A percentile compares a stretch with the other conserved stretches of the same genome.
Conservation (phyloP, 2,113 vertebrate species). For the Chloroceryle aenea region DNA sequence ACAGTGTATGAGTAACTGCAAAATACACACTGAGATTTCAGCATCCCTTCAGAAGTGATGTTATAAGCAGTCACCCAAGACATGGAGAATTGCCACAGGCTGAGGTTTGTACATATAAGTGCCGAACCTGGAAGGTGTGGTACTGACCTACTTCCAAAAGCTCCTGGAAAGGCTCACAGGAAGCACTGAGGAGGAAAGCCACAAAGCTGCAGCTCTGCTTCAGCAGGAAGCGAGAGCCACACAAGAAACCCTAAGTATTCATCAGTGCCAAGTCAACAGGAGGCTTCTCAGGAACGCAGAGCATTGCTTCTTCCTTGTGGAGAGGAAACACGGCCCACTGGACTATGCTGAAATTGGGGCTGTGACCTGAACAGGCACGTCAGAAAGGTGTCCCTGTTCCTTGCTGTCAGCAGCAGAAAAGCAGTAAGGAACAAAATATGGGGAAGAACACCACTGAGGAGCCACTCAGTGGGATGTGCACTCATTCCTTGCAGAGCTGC, state of each 20-base stretch:
- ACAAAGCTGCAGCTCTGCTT: background rate
- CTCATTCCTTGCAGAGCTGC: background rate
- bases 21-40: background rate
- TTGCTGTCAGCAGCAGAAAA: background rate
- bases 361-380: background rate
- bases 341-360: background rate
- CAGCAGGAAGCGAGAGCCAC: background rate
- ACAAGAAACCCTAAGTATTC: background rate
- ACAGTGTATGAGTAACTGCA: background rate
- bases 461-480: background rate
- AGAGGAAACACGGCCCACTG: background rate
- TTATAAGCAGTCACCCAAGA: background rate
- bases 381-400: background rate
- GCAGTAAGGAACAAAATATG: background rate
- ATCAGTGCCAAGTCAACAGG: background rate
- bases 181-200: constrained; percentile 9
- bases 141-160: constrained; percentile 35
- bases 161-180: constrained; percentile 8
- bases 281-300: background rate
- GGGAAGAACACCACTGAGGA: background rate
- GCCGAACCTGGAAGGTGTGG: background rate
- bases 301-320: background rate
- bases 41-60: background rate
- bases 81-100: background rate
- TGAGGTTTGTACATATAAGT: background rate